These are phyloP conservation scores for Himalopsyche tibetana DNA, from an alignment of 2,888 invertebrate species.

Conservation along the genomic window DNA sequence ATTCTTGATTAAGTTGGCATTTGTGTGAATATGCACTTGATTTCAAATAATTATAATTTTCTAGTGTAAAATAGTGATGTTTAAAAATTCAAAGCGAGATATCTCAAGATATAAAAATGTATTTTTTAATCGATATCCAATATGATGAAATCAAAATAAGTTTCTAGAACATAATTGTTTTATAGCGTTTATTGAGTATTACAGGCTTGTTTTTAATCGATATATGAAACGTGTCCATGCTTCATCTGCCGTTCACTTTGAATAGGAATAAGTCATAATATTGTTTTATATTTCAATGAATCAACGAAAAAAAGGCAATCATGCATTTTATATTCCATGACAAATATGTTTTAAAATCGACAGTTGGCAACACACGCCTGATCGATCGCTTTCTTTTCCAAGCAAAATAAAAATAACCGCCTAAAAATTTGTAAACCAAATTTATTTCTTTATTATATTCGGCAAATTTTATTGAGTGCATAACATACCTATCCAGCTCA, in stretches of 20 bases:
- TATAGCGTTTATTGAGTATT: too few relatives aligned
- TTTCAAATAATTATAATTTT: too few relatives aligned
- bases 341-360: conserved; percentile 53
- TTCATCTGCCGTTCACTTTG: conserved; percentile 40
- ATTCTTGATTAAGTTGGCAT: too few relatives aligned
- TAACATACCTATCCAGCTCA: conserved; percentile 51
- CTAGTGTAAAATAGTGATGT: too few relatives aligned
- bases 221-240: neutral
- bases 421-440: conserved; percentile 35
- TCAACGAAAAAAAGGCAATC: conserved; percentile 51
- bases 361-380: conserved; percentile 54
- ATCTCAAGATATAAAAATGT: too few relatives aligned
- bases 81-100: too few relatives aligned
- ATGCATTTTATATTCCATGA: conserved; percentile 55
- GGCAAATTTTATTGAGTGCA: conserved; percentile 57
- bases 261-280: conserved; percentile 62
- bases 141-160: too few relatives aligned
- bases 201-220: neutral
- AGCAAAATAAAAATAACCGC: conserved; percentile 2
- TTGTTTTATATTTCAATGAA: conserved; percentile 44
- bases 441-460: conserved; percentile 55
- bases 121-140: too few relatives aligned
- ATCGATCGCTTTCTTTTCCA: conserved; percentile 42
- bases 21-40: too few relatives aligned
- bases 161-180: too few relatives aligned